A percentile compares a stretch with the other conserved stretches of the same genome.
These are phyloP conservation scores for Nyctereutes procyonoides DNA, from an alignment of 2,113 vertebrate genomes.

Conservation along the genomic window DNA sequence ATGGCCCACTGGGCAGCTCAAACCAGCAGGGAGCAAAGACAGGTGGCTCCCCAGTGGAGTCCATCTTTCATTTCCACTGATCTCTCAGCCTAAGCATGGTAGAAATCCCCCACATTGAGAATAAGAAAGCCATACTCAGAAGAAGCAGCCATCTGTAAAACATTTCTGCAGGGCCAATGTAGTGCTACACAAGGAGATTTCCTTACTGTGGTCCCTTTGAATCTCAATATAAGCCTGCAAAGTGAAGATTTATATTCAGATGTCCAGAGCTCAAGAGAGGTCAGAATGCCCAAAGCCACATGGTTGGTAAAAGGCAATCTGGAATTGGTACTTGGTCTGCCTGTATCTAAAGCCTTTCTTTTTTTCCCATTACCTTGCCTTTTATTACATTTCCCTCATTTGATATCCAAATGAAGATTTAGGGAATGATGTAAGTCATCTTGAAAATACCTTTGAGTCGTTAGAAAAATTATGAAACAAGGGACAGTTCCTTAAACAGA, in stretches of 20 bases:
- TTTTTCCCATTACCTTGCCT: neutral
- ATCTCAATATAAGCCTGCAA: neutral
- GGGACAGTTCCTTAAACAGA: neutral
- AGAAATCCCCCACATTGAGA: neutral
- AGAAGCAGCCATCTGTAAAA: neutral
- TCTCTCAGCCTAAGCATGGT: neutral
- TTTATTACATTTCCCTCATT: neutral
- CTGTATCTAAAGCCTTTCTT: neutral
- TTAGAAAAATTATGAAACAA: slow-evolving; percentile 9
- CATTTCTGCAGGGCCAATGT: neutral
- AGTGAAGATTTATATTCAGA: neutral
- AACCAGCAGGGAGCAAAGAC: neutral
- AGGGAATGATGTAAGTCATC: neutral
- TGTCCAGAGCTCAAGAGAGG: neutral
- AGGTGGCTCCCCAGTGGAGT: neutral
- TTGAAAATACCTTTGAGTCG: neutral
- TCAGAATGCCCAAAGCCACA: neutral
- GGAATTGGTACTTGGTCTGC: neutral
- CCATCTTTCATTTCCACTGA: neutral
- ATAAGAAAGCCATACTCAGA: neutral
- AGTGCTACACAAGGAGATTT: no score
- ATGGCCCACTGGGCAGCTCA: neutral
- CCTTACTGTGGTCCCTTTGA: neutral
- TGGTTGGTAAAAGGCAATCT: neutral
- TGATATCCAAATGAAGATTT: neutral